Evolutionary conservation across 2,113 vertebrate species (phyloP).

Genomic region (Tenebrosternarchus preto): DNA sequence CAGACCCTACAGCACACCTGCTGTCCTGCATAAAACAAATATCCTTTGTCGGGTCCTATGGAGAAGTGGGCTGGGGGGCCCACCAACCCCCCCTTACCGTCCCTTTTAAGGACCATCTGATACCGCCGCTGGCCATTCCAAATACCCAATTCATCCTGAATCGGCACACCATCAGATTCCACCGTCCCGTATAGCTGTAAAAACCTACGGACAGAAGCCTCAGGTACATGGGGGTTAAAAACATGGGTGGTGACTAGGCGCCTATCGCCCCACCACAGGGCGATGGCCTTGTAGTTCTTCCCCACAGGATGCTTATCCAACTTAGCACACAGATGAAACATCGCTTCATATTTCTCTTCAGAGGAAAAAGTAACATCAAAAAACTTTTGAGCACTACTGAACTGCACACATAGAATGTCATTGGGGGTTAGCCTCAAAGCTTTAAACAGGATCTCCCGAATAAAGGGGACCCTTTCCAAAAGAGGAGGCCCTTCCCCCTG

Average conservation of each 20-base stretch:
- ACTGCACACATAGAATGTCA: neutral
- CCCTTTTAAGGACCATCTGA: neutral
- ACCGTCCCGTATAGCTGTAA: neutral
- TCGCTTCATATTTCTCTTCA: neutral
- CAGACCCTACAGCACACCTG: neutral
- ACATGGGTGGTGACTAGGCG: neutral
- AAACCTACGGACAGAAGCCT: neutral
- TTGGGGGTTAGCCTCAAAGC: neutral
- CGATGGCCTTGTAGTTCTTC: neutral
- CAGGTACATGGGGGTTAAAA: neutral
- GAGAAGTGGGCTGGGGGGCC: neutral
- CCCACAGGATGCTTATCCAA: neutral
- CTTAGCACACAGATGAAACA: neutral
- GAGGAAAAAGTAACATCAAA: neutral
- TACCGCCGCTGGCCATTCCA: neutral
- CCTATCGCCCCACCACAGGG: neutral
- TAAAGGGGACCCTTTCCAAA: neutral
- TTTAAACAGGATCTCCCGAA: neutral
- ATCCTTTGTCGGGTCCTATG: neutral
- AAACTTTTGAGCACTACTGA: neutral
- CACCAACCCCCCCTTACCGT: neutral
- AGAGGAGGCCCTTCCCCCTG: neutral
- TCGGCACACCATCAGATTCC: neutral
- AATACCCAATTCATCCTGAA: neutral
- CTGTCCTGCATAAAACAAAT: neutral